Conservation (phyloP, 2,113 vertebrate genomes). For the Toxotes chatareus region DNA sequence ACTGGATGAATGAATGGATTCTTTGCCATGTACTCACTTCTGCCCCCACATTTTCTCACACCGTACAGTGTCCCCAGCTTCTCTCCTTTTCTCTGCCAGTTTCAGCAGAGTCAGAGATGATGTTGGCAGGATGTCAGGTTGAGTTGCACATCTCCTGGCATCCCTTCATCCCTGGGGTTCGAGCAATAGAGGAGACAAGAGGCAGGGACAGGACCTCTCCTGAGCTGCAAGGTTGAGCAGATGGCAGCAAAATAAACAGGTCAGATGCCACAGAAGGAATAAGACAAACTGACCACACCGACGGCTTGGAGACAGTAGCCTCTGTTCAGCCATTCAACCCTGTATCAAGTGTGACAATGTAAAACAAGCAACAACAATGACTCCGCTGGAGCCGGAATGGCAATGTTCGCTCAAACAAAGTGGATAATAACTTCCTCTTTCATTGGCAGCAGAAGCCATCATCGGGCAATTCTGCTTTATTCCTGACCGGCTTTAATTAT, state of each 20-base stretch:
- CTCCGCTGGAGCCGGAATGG: slow-evolving; percentile 32
- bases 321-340: slow-evolving; percentile 24
- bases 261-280: slow-evolving; percentile 25
- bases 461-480: slow-evolving; percentile 54
- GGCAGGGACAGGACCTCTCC: slow-evolving; percentile 14
- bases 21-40: not conserved
- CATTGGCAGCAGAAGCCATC: slow-evolving; percentile 49
- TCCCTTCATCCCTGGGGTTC: slow-evolving; percentile 21
- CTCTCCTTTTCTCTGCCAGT: slow-evolving; percentile 18
- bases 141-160: slow-evolving; percentile 57
- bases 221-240: slow-evolving; percentile 56
- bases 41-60: slow-evolving; percentile 14
- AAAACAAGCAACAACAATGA: slow-evolving; percentile 43
- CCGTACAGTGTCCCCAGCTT: not conserved
- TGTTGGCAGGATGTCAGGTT: slow-evolving; percentile 25
- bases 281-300: slow-evolving; percentile 29
- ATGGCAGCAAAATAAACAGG: slow-evolving; percentile 63
- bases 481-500: slow-evolving; percentile 73
- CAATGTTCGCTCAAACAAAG: slow-evolving; percentile 39
- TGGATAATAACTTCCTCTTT: slow-evolving; percentile 60
- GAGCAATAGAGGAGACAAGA: slow-evolving; percentile 19
- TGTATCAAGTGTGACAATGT: slow-evolving; percentile 20
- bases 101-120: slow-evolving; percentile 15
- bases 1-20: not conserved
- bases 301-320: slow-evolving; percentile 13